phyloP scores from a whole-genome alignment of 2,797 vertebrate species.

The Etheostoma nigrum region DNA sequence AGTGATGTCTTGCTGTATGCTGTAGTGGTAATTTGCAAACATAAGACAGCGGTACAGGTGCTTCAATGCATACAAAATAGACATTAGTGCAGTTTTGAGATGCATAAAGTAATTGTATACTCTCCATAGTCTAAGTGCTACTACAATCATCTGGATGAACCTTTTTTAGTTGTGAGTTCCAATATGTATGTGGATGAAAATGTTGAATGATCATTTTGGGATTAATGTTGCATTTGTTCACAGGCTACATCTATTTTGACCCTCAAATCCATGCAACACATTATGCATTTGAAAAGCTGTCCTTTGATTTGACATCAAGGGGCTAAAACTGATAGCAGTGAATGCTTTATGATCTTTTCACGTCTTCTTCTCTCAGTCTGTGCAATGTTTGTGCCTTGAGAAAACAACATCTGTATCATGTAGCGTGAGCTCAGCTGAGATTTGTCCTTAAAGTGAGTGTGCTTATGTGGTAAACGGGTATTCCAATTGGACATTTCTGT shows the following conservation, averaged over 20 bases:
- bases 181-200: conserved; percentile 23
- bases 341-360: conserved; percentile 30
- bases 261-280: background rate
- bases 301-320: conserved; percentile 12
- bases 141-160: conserved; percentile 14
- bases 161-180: background rate
- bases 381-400: background rate
- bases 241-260: conserved; percentile 16
- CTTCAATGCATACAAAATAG: conserved; percentile 59
- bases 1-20: conserved; percentile 14
- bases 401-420: background rate
- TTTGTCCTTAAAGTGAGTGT: background rate
- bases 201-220: background rate
- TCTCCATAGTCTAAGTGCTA: background rate
- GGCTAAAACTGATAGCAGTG: conserved; percentile 27
- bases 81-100: conserved; percentile 33
- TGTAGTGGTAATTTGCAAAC: conserved; percentile 61
- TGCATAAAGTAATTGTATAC: conserved; percentile 25
- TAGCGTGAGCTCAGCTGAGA: background rate
- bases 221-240: conserved; percentile 1
- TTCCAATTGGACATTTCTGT: background rate
- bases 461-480: background rate
- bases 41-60: conserved; percentile 32
- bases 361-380: background rate
- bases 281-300: conserved; percentile 3